phyloP scores from a whole-genome alignment of 2,113 vertebrate species.

The Coptodon rendalli region DNA sequence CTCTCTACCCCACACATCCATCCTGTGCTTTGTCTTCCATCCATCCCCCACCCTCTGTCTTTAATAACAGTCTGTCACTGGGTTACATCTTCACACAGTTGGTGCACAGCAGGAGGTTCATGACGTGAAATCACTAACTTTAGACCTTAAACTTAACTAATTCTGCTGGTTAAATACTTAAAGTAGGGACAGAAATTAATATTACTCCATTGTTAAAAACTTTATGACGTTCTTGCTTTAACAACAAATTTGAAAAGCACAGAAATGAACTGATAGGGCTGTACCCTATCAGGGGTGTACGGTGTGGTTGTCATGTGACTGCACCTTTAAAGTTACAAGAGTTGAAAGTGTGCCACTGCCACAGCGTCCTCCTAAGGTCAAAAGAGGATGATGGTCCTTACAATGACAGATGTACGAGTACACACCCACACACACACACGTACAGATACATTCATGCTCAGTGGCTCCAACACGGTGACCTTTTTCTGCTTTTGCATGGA shows the following conservation, averaged over 20 bases:
- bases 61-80: background rate
- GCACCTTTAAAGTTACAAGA: background rate
- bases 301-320: background rate
- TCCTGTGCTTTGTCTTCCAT: background rate
- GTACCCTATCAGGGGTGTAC: background rate
- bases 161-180: background rate
- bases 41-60: background rate
- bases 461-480: background rate
- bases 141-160: background rate
- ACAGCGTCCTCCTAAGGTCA: background rate
- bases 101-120: background rate
- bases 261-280: background rate
- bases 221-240: background rate
- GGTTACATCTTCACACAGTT: constrained; percentile 26
- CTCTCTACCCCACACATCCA: background rate
- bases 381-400: background rate
- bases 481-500: constrained; percentile 42
- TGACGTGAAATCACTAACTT: background rate
- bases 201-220: rapidly evolving
- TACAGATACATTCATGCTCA: background rate
- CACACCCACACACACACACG: background rate
- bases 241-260: background rate
- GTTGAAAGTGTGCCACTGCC: background rate
- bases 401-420: background rate
- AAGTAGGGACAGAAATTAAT: background rate